Evolutionary conservation across 2,888 invertebrate genomes (phyloP), one percentile per base, ranked within the genome.

Genomic region (Hirtodrosophila cameraria): DNA sequence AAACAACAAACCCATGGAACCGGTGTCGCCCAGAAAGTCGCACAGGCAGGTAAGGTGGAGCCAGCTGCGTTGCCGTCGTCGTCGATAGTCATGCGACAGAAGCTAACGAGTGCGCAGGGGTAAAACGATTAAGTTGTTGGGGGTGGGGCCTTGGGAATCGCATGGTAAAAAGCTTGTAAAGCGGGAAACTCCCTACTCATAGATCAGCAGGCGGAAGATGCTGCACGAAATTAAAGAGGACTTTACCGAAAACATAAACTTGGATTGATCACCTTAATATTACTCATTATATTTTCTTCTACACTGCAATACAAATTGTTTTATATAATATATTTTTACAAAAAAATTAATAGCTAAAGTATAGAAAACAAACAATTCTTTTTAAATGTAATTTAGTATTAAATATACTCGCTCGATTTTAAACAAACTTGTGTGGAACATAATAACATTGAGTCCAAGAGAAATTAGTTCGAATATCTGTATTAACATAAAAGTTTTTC

Each of bases 21-120:
- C 69, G 70, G 69, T 68, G 69, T 23, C 54, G n/a, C 54, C 54
- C 35, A 68, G 39, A 49, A 42, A 49, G 16, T 20, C 23, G 39
- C 41, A 53, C 28, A 27, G 18, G 46, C 52, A 61, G 54, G 23
- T 35, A 20, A 28, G 43, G 7, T 42, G 46, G 20, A 46, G 49
- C 68, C 68, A 61, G 60, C 53, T 72, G 73, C 50, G 27, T n/a
- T 12, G 33, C 42, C 20, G 50, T n/a, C 15, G 33, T 38, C 20
- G 50, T 49, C 33, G 38, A 48, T 59, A 38, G 58, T 11, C 42
- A 50, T 31, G 25, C 72, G 50, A 38, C 45, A 36, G 31, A 50
- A 50, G 43, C 27, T 49, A 35, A 8, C 13, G 11, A 35, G 13
- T n/a, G n/a, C 27, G 9, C 15, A 36, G 35, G 27, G 31, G 30